Evolutionary conservation across 2,888 invertebrate genomes (phyloP), one percentile per base, ranked within the genome.

Genomic region (Drosophila niveifrons): DNA sequence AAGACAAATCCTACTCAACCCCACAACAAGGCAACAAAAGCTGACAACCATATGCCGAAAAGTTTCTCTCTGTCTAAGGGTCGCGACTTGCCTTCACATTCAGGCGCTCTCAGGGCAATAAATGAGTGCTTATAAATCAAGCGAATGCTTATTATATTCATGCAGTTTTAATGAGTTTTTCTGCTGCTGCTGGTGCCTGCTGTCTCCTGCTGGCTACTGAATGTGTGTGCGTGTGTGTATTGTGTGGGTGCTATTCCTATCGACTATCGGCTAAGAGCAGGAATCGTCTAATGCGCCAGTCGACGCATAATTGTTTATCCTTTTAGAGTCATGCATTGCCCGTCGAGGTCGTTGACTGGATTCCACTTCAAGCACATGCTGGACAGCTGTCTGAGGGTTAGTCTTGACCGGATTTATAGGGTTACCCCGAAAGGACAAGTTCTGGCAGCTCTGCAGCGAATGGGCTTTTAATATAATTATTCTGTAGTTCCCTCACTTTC

Each of bases 141-240:
- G 77, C 72, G 85, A 80, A 86, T 82, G 56, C 78, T 72, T 75
- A 86, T 86, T 89, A 84, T 88, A 88, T 88, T 86, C 86, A 89
- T 89, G 88, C 86, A 86, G 72, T 85, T 86, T 88, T 89, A 86
- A 89, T 88, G 88, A 88, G 77, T 81, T 89, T 86, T 63, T 56
- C 65, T 15, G 41, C 31, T 31, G 10, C n/a, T 36, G 23, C 63
- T 34, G 41, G n/a, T n/a, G n/a, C 23, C 58, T 13, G 39, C n/a
- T 39, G 63, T 43, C 43, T 31, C 66, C 59, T 57, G 74, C 74
- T 76, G 79, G 0, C 31, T 31, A 7, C 63, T 53, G 34, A 6
- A 31, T 56, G 62, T 28, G 56, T 57, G 65, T 43, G 47, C 46
- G 64, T 52, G 31, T 41, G 48, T 59, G 44, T 41, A 6, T 23